These are phyloP conservation scores for Tenthredo scrophulariae DNA, from an alignment of 2,888 invertebrate genomes.

Conservation along the genomic window DNA sequence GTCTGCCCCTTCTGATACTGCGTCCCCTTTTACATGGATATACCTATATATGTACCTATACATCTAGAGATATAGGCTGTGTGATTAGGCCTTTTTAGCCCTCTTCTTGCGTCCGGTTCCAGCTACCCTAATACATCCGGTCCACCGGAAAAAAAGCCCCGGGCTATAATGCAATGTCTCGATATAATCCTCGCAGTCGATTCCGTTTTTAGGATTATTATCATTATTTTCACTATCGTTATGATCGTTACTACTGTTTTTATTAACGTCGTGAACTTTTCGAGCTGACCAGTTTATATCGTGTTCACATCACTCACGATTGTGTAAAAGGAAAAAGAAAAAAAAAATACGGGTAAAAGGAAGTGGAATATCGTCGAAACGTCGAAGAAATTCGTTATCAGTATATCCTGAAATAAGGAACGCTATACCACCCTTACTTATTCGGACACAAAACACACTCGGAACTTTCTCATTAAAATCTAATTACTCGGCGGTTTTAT, in stretches of 20 bases:
- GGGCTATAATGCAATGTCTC: conserved; percentile 1
- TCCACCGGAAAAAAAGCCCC: background rate
- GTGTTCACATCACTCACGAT: background rate
- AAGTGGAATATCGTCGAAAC: background rate
- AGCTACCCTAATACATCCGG: conserved; percentile 26
- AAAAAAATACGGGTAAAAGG: background rate
- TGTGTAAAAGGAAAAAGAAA: background rate
- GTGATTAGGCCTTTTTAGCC: conserved; percentile 31
- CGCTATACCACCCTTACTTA: background rate
- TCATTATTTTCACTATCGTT: background rate
- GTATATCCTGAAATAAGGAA: background rate
- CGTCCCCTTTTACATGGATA: background rate
- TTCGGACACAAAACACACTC: background rate
- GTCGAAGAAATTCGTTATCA: background rate
- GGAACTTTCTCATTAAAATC: background rate
- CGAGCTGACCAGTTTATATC: background rate
- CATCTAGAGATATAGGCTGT: background rate
- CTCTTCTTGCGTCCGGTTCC: conserved; percentile 29
- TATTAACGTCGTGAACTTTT: background rate
- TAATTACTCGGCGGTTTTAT: background rate
- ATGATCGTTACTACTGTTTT: background rate
- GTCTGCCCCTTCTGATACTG: background rate
- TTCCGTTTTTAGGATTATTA: background rate
- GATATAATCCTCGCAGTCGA: background rate
- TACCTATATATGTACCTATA: background rate